Evolutionary conservation across 2,888 invertebrate genomes (phyloP).

Genomic region (Nomada ruficornis): DNA sequence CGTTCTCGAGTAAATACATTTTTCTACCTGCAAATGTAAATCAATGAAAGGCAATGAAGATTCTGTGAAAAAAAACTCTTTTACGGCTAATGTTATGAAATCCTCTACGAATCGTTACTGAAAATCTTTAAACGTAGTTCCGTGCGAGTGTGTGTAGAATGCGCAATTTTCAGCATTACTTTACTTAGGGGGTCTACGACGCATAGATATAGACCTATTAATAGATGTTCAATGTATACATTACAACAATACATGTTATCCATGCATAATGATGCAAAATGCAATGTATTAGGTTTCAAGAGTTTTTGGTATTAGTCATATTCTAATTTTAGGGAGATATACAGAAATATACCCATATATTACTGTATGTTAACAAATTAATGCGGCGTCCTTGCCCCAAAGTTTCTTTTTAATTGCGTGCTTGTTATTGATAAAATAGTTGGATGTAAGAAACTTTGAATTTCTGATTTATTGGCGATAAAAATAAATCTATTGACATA

Average conservation of each 20-base stretch:
- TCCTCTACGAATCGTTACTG: no score
- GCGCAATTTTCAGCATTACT: neutral
- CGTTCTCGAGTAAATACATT: no score
- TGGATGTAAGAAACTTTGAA: neutral
- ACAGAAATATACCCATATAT: constrained; percentile 6
- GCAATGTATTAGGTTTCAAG: neutral
- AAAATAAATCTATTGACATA: neutral
- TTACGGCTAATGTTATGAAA: no score
- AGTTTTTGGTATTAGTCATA: constrained; percentile 13
- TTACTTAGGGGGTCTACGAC: neutral
- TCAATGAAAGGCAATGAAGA: no score
- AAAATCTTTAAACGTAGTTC: no score
- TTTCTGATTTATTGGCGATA: neutral
- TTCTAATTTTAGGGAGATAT: constrained; percentile 14
- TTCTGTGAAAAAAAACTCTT: no score
- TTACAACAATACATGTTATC: neutral
- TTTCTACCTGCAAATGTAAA: no score
- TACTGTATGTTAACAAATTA: neutral
- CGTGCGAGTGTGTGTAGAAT: neutral
- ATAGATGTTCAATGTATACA: constrained; percentile 6
- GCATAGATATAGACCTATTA: neutral
- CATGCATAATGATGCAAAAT: constrained; percentile 9
- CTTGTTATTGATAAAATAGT: neutral
- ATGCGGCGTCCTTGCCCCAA: neutral
- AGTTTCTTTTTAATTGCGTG: neutral